Evolutionary conservation across 2,888 invertebrate genomes (phyloP).

Genomic region (Troides aeacus): DNA sequence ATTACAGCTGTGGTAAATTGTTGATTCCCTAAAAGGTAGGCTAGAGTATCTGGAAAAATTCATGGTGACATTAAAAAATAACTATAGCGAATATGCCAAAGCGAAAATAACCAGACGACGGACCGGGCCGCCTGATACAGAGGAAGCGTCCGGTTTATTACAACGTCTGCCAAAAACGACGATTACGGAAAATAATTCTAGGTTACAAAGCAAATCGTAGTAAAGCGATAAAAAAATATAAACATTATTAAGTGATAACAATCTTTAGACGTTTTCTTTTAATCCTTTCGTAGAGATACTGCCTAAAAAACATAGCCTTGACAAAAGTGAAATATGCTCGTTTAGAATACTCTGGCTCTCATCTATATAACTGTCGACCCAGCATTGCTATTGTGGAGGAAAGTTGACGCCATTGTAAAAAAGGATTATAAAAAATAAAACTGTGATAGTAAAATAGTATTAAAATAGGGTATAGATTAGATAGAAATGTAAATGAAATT

Average conservation of each 20-base stretch:
- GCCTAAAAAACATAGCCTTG: too few relatives aligned
- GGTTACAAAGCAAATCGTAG: neutral
- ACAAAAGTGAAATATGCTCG: too few relatives aligned
- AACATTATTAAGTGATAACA: neutral
- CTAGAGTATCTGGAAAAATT: neutral
- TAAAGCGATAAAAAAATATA: neutral
- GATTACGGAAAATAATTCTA: neutral
- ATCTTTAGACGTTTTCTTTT: too few relatives aligned
- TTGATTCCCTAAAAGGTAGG: neutral
- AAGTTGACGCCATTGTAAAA: too few relatives aligned
- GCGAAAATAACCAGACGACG: slow-evolving; percentile 2
- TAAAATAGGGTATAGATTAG: too few relatives aligned
- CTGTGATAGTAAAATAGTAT: too few relatives aligned
- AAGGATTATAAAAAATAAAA: too few relatives aligned
- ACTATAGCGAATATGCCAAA: neutral
- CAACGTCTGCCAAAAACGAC: neutral
- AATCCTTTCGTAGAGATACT: too few relatives aligned
- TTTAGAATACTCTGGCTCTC: too few relatives aligned
- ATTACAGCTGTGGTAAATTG: neutral
- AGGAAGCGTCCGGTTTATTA: neutral
- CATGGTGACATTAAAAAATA: neutral
- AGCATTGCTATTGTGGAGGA: too few relatives aligned
- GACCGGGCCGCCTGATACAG: neutral
- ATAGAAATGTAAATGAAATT: too few relatives aligned
- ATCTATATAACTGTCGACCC: too few relatives aligned